These are phyloP conservation scores for Campaea margaritaria DNA, from an alignment of 2,888 invertebrate species.

Conservation along the genomic window DNA sequence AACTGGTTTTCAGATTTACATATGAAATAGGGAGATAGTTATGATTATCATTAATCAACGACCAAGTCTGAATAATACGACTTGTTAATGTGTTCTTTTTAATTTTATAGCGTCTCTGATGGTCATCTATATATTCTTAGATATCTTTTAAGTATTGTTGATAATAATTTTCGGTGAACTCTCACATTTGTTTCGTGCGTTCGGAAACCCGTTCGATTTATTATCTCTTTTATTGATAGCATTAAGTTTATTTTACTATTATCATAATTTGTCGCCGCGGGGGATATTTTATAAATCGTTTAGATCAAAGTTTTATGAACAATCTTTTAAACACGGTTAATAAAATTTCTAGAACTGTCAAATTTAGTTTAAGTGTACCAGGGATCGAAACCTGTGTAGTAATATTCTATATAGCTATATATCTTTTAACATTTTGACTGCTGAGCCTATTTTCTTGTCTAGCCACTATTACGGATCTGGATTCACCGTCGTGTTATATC, in stretches of 20 bases:
- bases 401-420: no score
- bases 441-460: no score
- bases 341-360: no score
- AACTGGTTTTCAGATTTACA: slow-evolving; percentile 47
- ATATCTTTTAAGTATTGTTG: slow-evolving; percentile 12
- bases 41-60: slow-evolving; percentile 51
- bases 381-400: no score
- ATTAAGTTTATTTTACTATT: slow-evolving; percentile 18
- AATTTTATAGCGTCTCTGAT: slow-evolving; percentile 30
- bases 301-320: neutral
- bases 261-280: slow-evolving; percentile 13
- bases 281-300: neutral
- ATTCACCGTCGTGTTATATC: no score
- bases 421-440: no score
- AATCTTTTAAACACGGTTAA: no score
- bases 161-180: slow-evolving; percentile 11
- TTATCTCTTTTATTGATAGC: slow-evolving; percentile 8
- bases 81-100: slow-evolving; percentile 24
- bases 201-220: slow-evolving; percentile 12
- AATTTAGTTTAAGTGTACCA: no score
- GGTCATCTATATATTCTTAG: slow-evolving; percentile 6
- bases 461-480: no score
- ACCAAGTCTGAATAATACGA: slow-evolving; percentile 24
- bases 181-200: slow-evolving; percentile 13
- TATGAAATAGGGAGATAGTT: slow-evolving; percentile 48